These are phyloP conservation scores for Pedetes capensis DNA, from an alignment of 2,113 vertebrate species.

Conservation along the genomic window DNA sequence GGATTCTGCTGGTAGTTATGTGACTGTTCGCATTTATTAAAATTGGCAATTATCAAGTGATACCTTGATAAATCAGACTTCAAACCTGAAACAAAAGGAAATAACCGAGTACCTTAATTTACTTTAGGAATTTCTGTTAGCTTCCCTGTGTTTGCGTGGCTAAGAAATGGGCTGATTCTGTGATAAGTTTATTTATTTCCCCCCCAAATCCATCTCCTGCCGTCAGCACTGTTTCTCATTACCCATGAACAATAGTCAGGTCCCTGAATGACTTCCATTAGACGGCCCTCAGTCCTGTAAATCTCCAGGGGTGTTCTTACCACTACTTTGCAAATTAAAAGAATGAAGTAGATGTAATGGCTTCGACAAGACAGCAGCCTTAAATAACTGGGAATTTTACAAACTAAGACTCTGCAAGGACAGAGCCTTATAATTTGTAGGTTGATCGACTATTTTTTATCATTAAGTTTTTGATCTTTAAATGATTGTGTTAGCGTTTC, in stretches of 20 bases:
- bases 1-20: rapidly evolving
- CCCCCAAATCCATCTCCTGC: slow-evolving; percentile 40
- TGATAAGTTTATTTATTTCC: neutral
- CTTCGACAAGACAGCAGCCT: neutral
- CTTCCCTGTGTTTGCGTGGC: rapidly evolving
- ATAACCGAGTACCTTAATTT: neutral
- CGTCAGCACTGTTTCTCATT: slow-evolving; percentile 43
- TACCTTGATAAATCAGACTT: neutral
- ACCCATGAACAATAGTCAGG: slow-evolving; percentile 60
- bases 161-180: neutral
- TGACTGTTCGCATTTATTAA: neutral
- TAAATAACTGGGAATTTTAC: neutral
- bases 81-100: neutral
- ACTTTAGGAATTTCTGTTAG: neutral
- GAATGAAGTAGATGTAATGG: neutral
- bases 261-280: slow-evolving; percentile 64
- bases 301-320: slow-evolving; percentile 58
- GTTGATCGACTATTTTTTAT: neutral
- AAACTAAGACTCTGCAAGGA: neutral
- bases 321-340: slow-evolving; percentile 45
- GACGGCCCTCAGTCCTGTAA: slow-evolving; percentile 31
- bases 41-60: neutral
- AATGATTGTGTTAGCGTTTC: neutral
- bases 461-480: neutral
- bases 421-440: neutral